Base-by-base conservation (phyloP, 2,797 vertebrate genomes). In the Yasuhikotakia modesta region DNA sequence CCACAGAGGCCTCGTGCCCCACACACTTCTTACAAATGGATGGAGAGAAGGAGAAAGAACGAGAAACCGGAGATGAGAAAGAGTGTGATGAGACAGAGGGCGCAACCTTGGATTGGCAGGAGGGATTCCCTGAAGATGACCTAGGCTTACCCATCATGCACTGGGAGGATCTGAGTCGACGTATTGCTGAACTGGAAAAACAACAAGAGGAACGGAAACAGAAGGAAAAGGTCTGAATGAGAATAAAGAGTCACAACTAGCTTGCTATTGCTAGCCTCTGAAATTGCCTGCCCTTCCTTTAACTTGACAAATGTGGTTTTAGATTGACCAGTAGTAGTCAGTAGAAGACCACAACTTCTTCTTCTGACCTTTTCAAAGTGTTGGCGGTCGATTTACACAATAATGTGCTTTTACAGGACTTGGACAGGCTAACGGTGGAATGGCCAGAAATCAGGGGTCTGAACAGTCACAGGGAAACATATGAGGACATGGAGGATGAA, bases 141-240 rank as follows among this genome's bases (percentile, higher is more conserved):
- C 80, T 92, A 13, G 91, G 90, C 39, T 86, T 91, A 75, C 93
- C 93, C 85, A 94, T 94, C 85, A 94, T 94, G 93, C 93, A 94
- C 83, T 94, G 93, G 93, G 93, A 94, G 84, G 93, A 92, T 0
- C 87, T 94, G 66, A 92, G 89, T 71, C 82, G 93, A 65, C 91
- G 90, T 22, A 94, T 94, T 0, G 92, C 92, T 2, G 92, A 94
- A 84, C 88, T 94, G 50, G 93, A 94, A 82, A 94, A 91, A 81
- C 91, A 93, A 74, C 92, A 94, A 30, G 91, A 93, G 77, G 89
- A 93, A 75, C 88, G 83, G 53, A 91, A 87, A 73, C 90, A 90
- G 66, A 91, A 68, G 43, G 83, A 79, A 68, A 87, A 90, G 82
- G 84, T 86, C 58, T 72, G 78, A 69, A 21, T 57, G 60, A 60